phyloP scores from a whole-genome alignment of 2,113 vertebrate species.

The Oreochromis spilurus region DNA sequence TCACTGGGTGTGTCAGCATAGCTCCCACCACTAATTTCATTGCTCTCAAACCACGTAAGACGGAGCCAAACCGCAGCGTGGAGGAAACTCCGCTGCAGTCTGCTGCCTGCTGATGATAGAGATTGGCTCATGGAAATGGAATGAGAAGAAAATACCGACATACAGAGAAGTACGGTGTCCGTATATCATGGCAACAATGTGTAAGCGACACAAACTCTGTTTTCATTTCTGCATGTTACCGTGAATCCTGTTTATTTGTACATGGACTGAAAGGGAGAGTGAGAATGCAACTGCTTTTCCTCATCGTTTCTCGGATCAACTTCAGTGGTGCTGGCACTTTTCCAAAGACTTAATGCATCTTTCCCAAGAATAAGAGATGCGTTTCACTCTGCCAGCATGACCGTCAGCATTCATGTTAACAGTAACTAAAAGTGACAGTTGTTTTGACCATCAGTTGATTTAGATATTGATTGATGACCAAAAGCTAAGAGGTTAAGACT shows the following conservation, averaged over 20 bases:
- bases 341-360: background rate
- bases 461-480: background rate
- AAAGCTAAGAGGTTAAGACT: background rate
- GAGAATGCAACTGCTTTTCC: background rate
- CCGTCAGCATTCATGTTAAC: background rate
- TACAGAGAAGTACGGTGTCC: background rate
- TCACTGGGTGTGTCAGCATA: constrained; percentile 73
- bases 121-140: constrained; percentile 49
- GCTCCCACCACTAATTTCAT: constrained; percentile 75
- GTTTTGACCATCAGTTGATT: background rate
- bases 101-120: constrained; percentile 52
- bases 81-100: constrained; percentile 49
- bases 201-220: background rate
- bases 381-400: background rate
- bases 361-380: rapidly evolving
- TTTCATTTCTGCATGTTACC: background rate
- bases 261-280: background rate
- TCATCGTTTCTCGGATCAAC: rapidly evolving
- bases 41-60: constrained; percentile 60
- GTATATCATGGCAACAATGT: background rate
- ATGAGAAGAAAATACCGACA: background rate
- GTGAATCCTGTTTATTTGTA: background rate
- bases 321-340: background rate
- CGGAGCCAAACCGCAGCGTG: constrained; percentile 62
- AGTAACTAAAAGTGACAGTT: background rate